phyloP scores from a whole-genome alignment of 2,113 vertebrate species.

The Lethenteron camtschaticum region DNA sequence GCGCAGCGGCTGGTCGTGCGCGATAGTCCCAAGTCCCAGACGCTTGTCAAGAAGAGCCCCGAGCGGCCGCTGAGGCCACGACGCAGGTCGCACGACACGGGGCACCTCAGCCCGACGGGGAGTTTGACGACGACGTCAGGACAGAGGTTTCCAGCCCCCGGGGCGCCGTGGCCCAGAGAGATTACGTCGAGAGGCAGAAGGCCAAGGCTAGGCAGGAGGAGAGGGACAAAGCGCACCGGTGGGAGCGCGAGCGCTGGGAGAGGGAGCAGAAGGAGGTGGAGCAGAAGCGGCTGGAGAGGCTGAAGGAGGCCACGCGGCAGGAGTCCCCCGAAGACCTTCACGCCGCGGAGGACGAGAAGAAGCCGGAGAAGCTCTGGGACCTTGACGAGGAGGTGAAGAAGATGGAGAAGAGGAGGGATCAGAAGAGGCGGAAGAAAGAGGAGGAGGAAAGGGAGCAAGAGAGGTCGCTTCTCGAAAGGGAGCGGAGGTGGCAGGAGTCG shows the following conservation, averaged over 20 bases:
- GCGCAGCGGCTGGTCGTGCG: constrained; percentile 11
- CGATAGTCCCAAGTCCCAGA: constrained; percentile 7
- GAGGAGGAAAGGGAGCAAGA: not conserved
- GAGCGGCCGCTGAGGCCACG: constrained; percentile 32
- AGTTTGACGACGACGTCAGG: constrained; percentile 16
- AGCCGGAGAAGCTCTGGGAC: not conserved
- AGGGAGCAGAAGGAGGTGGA: constrained; percentile 11
- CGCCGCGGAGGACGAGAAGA: not conserved
- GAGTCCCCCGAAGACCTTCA: not conserved
- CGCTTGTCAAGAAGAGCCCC: constrained; percentile 25
- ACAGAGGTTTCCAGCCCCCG: constrained; percentile 12
- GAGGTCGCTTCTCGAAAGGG: not conserved
- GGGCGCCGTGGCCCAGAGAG: no score
- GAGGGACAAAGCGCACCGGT: constrained; percentile 19
- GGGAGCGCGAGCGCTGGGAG: constrained; percentile 18
- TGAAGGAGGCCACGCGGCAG: not conserved
- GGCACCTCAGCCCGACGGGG: constrained; percentile 32
- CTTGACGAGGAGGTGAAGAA: not conserved
- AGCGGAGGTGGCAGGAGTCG: not conserved
- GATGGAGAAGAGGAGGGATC: not conserved
- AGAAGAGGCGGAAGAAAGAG: not conserved
- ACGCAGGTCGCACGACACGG: constrained; percentile 22
- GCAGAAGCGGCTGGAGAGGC: not conserved
- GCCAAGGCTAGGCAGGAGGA: constrained; percentile 15
- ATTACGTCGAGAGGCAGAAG: constrained; percentile 10